Conservation (phyloP, 2,888 invertebrate genomes). For the Physocephala rufipes region DNA sequence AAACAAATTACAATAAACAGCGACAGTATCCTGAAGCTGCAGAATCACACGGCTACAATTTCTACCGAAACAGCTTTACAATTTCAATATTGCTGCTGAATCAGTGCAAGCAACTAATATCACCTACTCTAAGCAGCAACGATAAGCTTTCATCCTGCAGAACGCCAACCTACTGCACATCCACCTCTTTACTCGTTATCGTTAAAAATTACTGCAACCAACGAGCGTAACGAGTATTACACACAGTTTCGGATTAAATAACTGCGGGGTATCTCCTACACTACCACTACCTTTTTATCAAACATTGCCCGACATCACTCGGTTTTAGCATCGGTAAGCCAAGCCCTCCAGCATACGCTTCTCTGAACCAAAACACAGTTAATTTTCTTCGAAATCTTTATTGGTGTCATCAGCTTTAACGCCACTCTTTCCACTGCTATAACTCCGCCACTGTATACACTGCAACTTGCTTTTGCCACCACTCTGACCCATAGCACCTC, state of each 20-base stretch:
- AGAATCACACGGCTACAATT: neutral
- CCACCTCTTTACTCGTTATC: too few relatives aligned
- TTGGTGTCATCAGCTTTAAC: too few relatives aligned
- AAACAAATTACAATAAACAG: neutral
- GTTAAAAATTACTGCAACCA: neutral
- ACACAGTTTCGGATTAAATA: conserved; percentile 24
- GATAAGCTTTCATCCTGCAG: conserved; percentile 21
- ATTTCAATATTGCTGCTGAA: neutral
- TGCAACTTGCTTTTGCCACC: too few relatives aligned
- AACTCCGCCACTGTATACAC: too few relatives aligned
- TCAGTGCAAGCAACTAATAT: neutral
- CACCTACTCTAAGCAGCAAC: neutral
- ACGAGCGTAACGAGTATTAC: neutral
- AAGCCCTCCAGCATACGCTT: too few relatives aligned
- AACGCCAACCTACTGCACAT: too few relatives aligned
- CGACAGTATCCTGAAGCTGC: neutral
- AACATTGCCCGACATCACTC: too few relatives aligned
- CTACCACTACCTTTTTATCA: neutral
- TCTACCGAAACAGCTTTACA: neutral
- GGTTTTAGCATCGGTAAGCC: too few relatives aligned
- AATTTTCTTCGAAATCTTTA: neutral
- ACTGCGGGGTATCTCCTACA: neutral
- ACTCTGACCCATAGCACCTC: neutral
- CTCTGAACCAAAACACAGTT: neutral
- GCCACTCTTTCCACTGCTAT: too few relatives aligned